Evolutionary conservation across 2,888 invertebrate species (phyloP).

Genomic region (Dryobotodes eremita): DNA sequence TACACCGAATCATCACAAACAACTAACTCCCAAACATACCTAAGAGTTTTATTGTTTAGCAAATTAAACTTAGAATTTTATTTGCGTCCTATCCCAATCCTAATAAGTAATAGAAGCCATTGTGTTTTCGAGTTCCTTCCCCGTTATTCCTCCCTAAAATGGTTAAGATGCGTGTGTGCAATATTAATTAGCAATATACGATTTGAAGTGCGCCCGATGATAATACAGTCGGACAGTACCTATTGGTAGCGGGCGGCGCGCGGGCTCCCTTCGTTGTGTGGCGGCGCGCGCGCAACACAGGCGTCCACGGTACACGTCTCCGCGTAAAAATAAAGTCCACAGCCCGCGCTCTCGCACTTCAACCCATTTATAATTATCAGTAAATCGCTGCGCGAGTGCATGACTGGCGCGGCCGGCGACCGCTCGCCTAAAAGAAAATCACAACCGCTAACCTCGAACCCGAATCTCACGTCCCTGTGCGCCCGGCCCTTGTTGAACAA

Average conservation of each 20-base stretch:
- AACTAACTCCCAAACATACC: constrained; percentile 40
- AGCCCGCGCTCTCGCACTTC: constrained; percentile 88
- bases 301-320: constrained; percentile 88
- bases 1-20: constrained; percentile 52
- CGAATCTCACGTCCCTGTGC: constrained; percentile 74
- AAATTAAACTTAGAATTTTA: constrained; percentile 70
- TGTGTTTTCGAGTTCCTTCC: constrained; percentile 81
- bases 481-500: constrained; percentile 80
- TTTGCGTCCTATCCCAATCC: constrained; percentile 74
- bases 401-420: constrained; percentile 86
- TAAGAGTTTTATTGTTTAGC: constrained; percentile 59
- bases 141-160: constrained; percentile 87
- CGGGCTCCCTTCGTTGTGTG: constrained; percentile 83
- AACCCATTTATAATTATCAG: constrained; percentile 90
- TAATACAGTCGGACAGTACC: constrained; percentile 80
- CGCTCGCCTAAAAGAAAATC: constrained; percentile 85
- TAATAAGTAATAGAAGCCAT: constrained; percentile 79
- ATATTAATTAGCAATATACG: constrained; percentile 86
- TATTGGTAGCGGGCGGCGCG: constrained; percentile 77
- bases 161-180: constrained; percentile 82
- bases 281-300: constrained; percentile 85
- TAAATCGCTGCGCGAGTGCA: constrained; percentile 89
- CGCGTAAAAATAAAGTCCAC: constrained; percentile 90
- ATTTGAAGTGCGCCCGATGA: constrained; percentile 84
- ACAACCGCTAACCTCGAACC: constrained; percentile 79